Evolutionary conservation across 1,140 invertebrate species (phyloP).

Genomic region (Notospermus geniculatus): DNA sequence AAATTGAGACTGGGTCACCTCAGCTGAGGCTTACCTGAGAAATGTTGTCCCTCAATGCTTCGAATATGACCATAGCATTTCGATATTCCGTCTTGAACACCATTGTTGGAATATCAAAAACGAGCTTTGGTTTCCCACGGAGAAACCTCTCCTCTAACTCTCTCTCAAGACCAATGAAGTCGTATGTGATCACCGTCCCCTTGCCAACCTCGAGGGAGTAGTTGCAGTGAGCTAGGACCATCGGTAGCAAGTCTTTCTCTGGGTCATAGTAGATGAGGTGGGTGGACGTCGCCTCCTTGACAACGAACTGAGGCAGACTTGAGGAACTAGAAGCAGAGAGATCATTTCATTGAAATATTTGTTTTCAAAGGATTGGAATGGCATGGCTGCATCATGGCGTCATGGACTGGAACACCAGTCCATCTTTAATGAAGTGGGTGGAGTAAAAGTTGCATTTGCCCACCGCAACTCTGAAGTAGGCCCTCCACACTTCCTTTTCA

Average conservation of each 20-base stretch:
- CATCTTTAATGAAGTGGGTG: no score
- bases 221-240: constrained; percentile 38
- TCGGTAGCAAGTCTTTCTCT: constrained; percentile 35
- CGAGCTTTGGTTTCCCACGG: constrained; percentile 26
- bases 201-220: constrained; percentile 36
- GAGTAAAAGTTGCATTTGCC: not conserved
- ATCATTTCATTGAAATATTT: constrained; percentile 3
- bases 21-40: constrained; percentile 28
- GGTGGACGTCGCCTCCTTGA: constrained; percentile 21
- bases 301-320: constrained; percentile 19
- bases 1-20: not conserved
- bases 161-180: constrained; percentile 31
- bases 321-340: constrained; percentile 13
- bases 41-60: constrained; percentile 30
- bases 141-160: constrained; percentile 31
- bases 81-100: constrained; percentile 34
- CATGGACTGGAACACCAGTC: no score
- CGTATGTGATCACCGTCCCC: constrained; percentile 30
- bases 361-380: not conserved
- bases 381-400: not conserved
- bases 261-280: constrained; percentile 38
- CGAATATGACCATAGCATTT: constrained; percentile 31
- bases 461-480: not conserved
- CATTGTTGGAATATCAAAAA: constrained; percentile 35
- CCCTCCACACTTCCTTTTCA: no score